A percentile compares a stretch with the other conserved stretches of the same genome.
Conservation (phyloP, 1,140 invertebrate genomes). For the Leguminivora glycinivorella region DNA sequence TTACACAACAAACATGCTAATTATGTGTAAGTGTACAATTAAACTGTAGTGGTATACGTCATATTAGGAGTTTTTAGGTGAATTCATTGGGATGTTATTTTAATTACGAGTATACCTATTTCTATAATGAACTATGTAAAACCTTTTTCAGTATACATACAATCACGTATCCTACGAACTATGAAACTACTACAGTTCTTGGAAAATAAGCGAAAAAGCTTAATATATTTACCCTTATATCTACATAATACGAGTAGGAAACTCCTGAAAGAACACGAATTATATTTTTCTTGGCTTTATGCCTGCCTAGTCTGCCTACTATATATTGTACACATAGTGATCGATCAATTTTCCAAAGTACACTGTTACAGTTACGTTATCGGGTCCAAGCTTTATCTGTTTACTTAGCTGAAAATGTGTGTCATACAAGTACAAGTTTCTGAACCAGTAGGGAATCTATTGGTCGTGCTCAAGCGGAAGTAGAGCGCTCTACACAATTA, state of each 20-base stretch:
- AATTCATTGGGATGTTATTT: neutral
- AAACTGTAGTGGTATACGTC: neutral
- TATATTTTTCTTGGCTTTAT: too few species aligned
- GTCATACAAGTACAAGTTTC: neutral
- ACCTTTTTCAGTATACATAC: too few species aligned
- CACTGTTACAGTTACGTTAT: neutral
- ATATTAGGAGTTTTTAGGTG: neutral
- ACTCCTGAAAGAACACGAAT: too few species aligned
- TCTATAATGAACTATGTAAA: too few species aligned
- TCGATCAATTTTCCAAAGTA: neutral
- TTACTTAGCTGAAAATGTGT: constrained; percentile 12
- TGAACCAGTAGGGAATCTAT: constrained; percentile 6
- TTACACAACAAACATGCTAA: neutral
- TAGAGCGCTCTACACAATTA: neutral
- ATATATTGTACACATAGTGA: neutral
- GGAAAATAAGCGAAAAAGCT: too few species aligned
- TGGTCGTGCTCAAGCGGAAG: neutral
- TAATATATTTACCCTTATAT: too few species aligned
- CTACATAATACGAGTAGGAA: too few species aligned
- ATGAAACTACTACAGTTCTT: too few species aligned
- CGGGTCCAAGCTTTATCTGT: constrained; percentile 11
- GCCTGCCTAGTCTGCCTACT: neutral
- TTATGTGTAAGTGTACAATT: neutral
- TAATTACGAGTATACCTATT: too few species aligned
- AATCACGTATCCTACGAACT: too few species aligned